Conservation (phyloP, 2,113 vertebrate genomes). For the Sarotherodon lohbergeri region DNA sequence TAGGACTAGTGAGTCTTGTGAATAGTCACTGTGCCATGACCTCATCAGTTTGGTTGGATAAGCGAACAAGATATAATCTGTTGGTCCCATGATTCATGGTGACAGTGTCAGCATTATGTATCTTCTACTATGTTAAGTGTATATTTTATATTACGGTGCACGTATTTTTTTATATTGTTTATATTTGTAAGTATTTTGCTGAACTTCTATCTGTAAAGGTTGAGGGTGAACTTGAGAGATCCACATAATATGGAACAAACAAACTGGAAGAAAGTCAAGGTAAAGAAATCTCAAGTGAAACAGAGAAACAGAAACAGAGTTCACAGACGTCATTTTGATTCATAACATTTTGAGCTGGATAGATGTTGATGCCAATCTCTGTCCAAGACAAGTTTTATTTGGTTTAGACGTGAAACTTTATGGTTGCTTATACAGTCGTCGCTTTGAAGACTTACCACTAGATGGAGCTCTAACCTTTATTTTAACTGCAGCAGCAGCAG, state of each 20-base stretch:
- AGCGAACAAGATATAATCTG: neutral
- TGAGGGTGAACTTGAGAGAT: neutral
- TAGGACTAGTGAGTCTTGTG: no score
- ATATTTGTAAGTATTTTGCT: neutral
- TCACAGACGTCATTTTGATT: neutral
- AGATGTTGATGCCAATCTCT: neutral
- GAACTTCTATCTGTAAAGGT: neutral
- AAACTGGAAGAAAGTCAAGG: neutral
- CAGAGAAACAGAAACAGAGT: neutral
- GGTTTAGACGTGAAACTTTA: neutral
- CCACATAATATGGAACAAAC: neutral
- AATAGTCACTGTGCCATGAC: no score
- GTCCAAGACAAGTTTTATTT: neutral
- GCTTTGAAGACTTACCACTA: constrained; percentile 13
- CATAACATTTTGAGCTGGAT: neutral
- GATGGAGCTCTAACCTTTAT: constrained; percentile 41
- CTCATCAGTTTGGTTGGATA: no score
- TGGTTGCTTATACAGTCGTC: neutral
- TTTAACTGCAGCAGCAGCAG: constrained; percentile 9
- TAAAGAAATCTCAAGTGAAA: neutral
- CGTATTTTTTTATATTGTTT: neutral
- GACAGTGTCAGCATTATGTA: neutral
- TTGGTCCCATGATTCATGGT: neutral
- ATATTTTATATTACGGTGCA: neutral
- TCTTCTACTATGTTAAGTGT: neutral